Conservation (phyloP, 2,888 invertebrate species). For the Pterobdella sp. region DNA sequence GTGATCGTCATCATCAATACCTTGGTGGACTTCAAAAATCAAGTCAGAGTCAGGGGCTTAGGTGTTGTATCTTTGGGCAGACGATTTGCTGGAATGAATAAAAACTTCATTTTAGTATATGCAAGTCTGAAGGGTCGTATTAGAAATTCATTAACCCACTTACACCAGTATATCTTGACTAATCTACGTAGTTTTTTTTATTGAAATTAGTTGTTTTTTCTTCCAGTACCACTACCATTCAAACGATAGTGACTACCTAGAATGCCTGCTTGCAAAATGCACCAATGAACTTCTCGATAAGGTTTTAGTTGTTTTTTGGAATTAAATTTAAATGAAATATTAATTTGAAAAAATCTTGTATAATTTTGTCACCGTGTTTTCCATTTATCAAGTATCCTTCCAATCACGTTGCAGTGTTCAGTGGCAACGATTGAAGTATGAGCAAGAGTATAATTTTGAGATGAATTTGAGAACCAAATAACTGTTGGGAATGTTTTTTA, state of each 20-base stretch:
- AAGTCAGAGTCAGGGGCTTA: conserved; percentile 39
- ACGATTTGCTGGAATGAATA: neutral
- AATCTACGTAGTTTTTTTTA: neutral
- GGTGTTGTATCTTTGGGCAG: neutral
- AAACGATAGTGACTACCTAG: conserved; percentile 92
- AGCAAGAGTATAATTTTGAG: too few relatives aligned
- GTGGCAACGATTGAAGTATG: too few relatives aligned
- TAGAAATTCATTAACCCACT: neutral
- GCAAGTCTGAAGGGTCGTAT: neutral
- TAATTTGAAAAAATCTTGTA: too few relatives aligned
- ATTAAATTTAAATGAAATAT: too few relatives aligned
- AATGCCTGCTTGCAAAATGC: conserved; percentile 67
- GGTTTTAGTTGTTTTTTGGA: conserved; percentile 40
- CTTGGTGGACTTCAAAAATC: conserved; percentile 66
- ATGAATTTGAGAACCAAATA: too few relatives aligned
- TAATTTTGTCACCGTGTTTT: too few relatives aligned
- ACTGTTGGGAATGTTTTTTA: too few relatives aligned
- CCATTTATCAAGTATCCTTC: too few relatives aligned
- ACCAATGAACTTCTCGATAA: conserved; percentile 85
- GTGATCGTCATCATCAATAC: conserved; percentile 99
- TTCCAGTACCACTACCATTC: conserved; percentile 87
- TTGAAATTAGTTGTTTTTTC: neutral
- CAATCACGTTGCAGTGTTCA: too few relatives aligned
- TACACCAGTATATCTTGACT: neutral
- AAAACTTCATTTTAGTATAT: neutral